Evolutionary conservation across 2,797 vertebrate genomes (phyloP).

Genomic region (Enteromius viviparus): DNA sequence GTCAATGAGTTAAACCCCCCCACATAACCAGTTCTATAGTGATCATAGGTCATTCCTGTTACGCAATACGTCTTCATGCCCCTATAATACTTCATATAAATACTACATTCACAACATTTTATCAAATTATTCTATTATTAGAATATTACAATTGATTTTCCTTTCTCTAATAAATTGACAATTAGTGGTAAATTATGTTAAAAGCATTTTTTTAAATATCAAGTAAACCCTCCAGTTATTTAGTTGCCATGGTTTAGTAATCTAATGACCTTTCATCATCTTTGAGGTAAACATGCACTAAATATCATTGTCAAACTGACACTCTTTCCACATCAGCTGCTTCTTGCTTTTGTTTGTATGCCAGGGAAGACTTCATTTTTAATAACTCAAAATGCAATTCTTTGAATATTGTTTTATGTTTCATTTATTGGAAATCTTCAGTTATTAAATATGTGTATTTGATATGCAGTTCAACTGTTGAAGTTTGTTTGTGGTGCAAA

Average conservation of each 20-base stretch:
- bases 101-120: neutral
- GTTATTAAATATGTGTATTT: conserved; percentile 26
- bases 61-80: neutral
- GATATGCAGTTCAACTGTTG: neutral
- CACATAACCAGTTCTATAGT: neutral
- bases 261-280: conserved; percentile 14
- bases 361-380: neutral
- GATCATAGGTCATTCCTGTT: neutral
- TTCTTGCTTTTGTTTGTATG: neutral
- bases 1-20: neutral
- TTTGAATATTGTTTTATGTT: neutral
- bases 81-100: neutral
- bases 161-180: neutral
- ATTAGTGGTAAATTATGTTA: neutral
- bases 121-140: neutral
- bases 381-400: neutral
- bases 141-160: neutral
- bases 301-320: neutral
- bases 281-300: neutral
- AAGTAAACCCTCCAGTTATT: neutral
- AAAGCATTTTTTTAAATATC: neutral
- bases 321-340: neutral
- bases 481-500: conserved; percentile 27
- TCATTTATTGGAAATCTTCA: conserved; percentile 48
- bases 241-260: neutral